These are phyloP conservation scores for Pimephales promelas DNA, from an alignment of 2,113 vertebrate genomes.

Conservation along the genomic window DNA sequence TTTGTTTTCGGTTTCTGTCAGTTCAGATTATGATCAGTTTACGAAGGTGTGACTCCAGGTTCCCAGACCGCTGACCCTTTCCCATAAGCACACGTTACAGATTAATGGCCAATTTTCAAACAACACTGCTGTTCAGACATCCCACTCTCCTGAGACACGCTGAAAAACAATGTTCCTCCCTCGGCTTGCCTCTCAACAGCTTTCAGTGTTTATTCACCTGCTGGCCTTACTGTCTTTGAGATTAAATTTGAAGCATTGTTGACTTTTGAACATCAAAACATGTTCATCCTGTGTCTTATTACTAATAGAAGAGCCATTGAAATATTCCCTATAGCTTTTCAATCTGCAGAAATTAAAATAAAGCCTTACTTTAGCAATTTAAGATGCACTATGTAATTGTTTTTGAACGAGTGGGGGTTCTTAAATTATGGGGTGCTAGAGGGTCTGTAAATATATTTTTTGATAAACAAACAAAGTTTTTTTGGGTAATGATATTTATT, in stretches of 20 bases:
- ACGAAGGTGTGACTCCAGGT: constrained; percentile 18
- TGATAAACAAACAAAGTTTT: too few relatives aligned
- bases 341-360: background rate
- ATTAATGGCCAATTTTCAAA: constrained; percentile 22
- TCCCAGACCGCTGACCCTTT: constrained; percentile 16
- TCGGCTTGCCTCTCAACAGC: background rate
- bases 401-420: too few relatives aligned
- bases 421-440: too few relatives aligned
- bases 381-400: too few relatives aligned
- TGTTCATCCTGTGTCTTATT: background rate
- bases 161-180: background rate
- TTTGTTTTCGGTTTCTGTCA: constrained; percentile 40
- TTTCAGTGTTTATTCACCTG: constrained; percentile 17
- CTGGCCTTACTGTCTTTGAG: background rate
- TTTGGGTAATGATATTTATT: too few relatives aligned
- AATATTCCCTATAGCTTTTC: background rate
- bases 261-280: background rate
- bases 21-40: constrained; percentile 32
- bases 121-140: constrained; percentile 3
- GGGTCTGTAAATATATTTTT: too few relatives aligned
- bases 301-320: background rate
- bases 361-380: too few relatives aligned
- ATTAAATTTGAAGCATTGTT: background rate
- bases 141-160: constrained; percentile 31
- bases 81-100: background rate